These are phyloP conservation scores for Gadus macrocephalus DNA, from an alignment of 2,113 vertebrate genomes.

Conservation along the genomic window DNA sequence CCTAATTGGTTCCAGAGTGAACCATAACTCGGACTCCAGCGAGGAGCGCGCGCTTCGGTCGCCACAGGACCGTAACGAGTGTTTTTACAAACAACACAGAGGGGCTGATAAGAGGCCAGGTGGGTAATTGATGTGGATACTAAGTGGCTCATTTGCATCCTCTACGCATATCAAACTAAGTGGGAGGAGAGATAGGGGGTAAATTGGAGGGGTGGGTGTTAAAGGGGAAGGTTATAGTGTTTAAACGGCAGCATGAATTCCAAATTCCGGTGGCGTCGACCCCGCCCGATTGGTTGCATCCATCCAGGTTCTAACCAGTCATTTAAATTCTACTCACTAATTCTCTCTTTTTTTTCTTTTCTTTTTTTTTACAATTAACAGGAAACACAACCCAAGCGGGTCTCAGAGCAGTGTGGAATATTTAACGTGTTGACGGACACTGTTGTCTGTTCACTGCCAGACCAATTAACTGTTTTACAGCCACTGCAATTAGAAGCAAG, in stretches of 20 bases:
- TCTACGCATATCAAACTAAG: constrained; percentile 81
- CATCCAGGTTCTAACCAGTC: too few species aligned
- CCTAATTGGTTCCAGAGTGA: constrained; percentile 97
- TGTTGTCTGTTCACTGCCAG: too few species aligned
- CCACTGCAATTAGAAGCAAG: too few species aligned
- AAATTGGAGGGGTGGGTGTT: constrained; percentile 40
- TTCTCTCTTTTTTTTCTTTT: too few species aligned
- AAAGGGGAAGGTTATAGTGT: constrained; percentile 30
- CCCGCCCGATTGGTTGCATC: too few species aligned
- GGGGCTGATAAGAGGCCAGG: constrained; percentile 90
- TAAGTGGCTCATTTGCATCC: constrained; percentile 96
- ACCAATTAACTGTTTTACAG: too few species aligned
- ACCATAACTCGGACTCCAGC: constrained; percentile 77
- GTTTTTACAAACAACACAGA: constrained; percentile 90
- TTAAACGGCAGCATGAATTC: constrained; percentile 82
- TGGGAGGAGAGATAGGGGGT: constrained; percentile 65
- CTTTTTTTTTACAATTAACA: too few species aligned
- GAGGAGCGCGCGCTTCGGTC: constrained; percentile 81
- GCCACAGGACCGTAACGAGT: constrained; percentile 86
- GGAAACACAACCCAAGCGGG: too few species aligned
- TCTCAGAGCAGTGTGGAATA: too few species aligned
- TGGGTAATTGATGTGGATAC: constrained; percentile 98
- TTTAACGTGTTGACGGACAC: too few species aligned
- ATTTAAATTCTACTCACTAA: too few species aligned
- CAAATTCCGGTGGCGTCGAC: constrained; percentile 29